phyloP scores from a whole-genome alignment of 1,140 invertebrate species.

The Acromyrmex echinatior region DNA sequence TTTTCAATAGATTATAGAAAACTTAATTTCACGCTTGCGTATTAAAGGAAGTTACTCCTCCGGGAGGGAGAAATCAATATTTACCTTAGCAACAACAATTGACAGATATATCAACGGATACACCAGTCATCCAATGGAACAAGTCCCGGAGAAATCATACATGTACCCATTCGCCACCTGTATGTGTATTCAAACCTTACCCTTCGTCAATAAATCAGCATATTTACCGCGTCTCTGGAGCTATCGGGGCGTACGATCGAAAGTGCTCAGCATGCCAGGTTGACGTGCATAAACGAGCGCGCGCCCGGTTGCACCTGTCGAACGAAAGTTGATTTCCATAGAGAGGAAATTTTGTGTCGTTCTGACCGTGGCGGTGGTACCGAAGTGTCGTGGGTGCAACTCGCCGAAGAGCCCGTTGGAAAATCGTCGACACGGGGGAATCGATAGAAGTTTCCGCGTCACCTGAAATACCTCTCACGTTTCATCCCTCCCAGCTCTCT shows the following conservation, averaged over 20 bases:
- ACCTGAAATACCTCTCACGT: conserved; percentile 13
- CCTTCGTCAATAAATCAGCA: conserved; percentile 52
- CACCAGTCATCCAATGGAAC: conserved; percentile 4
- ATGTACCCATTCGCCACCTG: not conserved
- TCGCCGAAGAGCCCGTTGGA: conserved; percentile 17
- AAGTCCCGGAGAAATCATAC: conserved; percentile 28
- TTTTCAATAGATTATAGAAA: not conserved
- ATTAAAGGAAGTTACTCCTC: not conserved
- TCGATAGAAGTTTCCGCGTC: conserved; percentile 61
- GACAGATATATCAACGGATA: conserved; percentile 9
- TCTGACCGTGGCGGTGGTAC: conserved; percentile 36
- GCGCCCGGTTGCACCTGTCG: conserved; percentile 62
- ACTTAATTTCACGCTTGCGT: not conserved
- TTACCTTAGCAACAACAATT: conserved; percentile 13
- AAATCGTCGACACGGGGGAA: conserved; percentile 48
- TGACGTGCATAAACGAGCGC: conserved; percentile 53
- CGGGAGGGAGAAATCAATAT: not conserved
- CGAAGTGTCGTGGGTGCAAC: conserved; percentile 66
- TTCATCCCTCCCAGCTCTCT: not conserved
- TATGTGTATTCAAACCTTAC: conserved; percentile 24
- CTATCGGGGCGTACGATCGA: conserved; percentile 50
- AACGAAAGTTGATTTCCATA: conserved; percentile 72
- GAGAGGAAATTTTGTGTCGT: conserved; percentile 70
- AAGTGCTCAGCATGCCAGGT: conserved; percentile 27
- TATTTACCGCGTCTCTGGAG: conserved; percentile 36